Evolutionary conservation across 2,888 invertebrate genomes (phyloP).

Genomic region (Dusona sp.): DNA sequence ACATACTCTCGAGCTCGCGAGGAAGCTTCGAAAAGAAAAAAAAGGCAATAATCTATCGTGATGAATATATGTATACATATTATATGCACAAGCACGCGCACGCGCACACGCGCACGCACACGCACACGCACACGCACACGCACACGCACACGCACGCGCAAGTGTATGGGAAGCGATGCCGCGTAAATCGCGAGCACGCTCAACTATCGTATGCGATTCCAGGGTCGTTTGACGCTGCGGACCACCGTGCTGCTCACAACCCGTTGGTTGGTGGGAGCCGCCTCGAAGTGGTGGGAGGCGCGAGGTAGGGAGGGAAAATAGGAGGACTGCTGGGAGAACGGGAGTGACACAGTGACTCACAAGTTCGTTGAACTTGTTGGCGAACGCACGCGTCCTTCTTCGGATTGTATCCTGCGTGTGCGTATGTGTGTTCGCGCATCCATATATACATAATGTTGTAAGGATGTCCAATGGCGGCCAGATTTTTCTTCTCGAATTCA

Average conservation of each 20-base stretch:
- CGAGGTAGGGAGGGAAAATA: conserved; percentile 7
- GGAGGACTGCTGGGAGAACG: conserved; percentile 58
- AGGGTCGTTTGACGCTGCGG: conserved; percentile 66
- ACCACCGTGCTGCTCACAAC: conserved; percentile 63
- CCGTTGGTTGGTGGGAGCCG: conserved; percentile 15
- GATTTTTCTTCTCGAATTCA: conserved; percentile 48
- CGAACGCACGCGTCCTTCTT: conserved; percentile 69
- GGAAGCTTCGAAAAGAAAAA: conserved; percentile 24
- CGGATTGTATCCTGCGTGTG: conserved; percentile 36
- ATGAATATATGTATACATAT: too few relatives aligned
- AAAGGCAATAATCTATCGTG: not conserved
- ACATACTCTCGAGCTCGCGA: conserved; percentile 36
- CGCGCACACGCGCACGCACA: too few relatives aligned
- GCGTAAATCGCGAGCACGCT: conserved; percentile 61
- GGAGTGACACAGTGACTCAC: conserved; percentile 69
- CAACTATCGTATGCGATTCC: conserved; percentile 65
- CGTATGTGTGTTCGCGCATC: not conserved
- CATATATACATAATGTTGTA: not conserved
- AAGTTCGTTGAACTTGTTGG: conserved; percentile 72
- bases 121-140: not conserved
- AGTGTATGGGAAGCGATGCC: conserved; percentile 48
- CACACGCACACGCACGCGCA: not conserved
- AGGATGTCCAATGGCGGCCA: conserved; percentile 64
- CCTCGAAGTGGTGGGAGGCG: conserved; percentile 3
- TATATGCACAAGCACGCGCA: not conserved